Evolutionary conservation across 92 coral and sea anemone species (phyloP).

Genomic region (Muricea muricata): DNA sequence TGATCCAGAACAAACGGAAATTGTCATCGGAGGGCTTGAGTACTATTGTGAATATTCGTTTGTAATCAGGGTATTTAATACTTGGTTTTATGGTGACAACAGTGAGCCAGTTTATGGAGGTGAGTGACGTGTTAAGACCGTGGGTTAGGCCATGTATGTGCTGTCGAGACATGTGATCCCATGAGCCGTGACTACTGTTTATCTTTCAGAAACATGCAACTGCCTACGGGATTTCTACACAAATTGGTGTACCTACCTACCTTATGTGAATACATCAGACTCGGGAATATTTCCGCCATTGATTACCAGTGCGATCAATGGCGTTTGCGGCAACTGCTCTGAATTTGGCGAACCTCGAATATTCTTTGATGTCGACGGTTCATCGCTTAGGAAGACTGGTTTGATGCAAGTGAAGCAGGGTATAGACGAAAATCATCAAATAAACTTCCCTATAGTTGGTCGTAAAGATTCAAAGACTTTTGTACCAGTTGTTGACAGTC

Average conservation of each 20-base stretch:
- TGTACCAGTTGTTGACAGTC: slow-evolving; percentile 69
- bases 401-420: slow-evolving; percentile 52
- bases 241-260: slow-evolving; percentile 68
- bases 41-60: neutral
- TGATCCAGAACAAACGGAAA: neutral
- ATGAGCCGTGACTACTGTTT: neutral
- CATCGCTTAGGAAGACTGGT: slow-evolving; percentile 24
- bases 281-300: slow-evolving; percentile 74
- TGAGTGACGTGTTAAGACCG: too few species aligned
- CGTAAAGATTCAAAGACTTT: slow-evolving; percentile 19
- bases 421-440: slow-evolving; percentile 62
- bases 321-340: slow-evolving; percentile 70
- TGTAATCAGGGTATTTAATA: neutral
- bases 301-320: slow-evolving; percentile 56
- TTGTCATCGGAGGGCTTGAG: neutral
- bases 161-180: too few species aligned
- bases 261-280: slow-evolving; percentile 57
- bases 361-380: neutral
- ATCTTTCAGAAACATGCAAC: slow-evolving; percentile 66
- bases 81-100: neutral
- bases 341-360: slow-evolving; percentile 38
- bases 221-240: slow-evolving; percentile 65
- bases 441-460: slow-evolving; percentile 62
- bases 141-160: too few species aligned
- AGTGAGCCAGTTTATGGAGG: slow-evolving; percentile 3